Conservation (phyloP, 2,797 vertebrate species). For the Hozukius guyotensis region DNA sequence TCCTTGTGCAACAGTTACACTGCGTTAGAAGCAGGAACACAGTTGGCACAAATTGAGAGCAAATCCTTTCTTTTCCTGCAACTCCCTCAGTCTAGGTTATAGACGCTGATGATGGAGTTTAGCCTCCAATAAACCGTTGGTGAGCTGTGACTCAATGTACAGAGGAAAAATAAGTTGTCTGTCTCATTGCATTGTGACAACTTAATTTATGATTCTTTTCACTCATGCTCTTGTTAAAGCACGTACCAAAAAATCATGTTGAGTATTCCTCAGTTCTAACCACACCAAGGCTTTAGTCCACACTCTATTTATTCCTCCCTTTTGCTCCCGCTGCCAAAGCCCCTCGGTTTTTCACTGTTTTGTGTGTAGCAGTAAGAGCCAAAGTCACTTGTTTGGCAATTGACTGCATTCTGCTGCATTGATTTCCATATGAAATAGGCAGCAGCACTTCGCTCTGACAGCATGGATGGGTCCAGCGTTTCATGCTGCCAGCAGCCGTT, state of each 20-base stretch:
- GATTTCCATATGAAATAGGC: constrained; percentile 89
- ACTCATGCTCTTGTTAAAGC: constrained; percentile 21
- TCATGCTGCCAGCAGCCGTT: constrained; percentile 77
- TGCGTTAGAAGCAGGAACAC: constrained; percentile 68
- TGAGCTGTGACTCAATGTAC: constrained; percentile 30
- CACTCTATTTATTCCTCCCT: constrained; percentile 61
- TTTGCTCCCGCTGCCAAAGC: constrained; percentile 58
- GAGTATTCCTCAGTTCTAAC: constrained; percentile 35
- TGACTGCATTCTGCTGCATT: constrained; percentile 85
- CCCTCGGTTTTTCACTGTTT: constrained; percentile 67
- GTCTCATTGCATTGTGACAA: constrained; percentile 36
- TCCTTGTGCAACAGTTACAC: constrained; percentile 73
- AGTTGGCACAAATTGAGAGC: constrained; percentile 67
- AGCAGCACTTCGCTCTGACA: constrained; percentile 82
- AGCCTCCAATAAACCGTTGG: constrained; percentile 24
- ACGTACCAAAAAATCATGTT: constrained; percentile 34
- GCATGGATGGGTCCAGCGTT: constrained; percentile 72
- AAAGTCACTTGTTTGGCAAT: constrained; percentile 90
- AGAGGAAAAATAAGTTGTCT: constrained; percentile 34
- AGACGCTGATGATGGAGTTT: constrained; percentile 46
- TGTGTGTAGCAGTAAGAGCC: constrained; percentile 78
- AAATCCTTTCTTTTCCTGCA: constrained; percentile 66
- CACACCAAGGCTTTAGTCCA: constrained; percentile 62
- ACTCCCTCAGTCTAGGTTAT: constrained; percentile 51
- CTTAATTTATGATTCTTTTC: constrained; percentile 48